phyloP scores from a whole-genome alignment of 2,888 invertebrate species.

The Oscheius sp. region DNA sequence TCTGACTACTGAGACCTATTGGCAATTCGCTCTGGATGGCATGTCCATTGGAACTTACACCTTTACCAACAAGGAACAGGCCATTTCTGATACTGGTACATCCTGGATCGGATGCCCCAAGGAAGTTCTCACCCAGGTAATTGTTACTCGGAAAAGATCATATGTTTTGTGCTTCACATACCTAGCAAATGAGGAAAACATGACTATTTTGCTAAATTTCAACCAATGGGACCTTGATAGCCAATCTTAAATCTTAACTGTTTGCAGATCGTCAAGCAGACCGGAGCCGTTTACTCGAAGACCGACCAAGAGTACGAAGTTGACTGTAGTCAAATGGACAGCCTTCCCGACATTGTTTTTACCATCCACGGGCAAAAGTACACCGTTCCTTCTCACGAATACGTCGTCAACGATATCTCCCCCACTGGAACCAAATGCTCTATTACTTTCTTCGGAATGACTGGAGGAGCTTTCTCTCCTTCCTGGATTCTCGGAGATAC shows the following conservation, averaged over 20 bases:
- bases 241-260: too few species aligned
- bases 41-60: constrained; percentile 57
- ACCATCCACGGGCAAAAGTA: constrained; percentile 61
- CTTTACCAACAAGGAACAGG: constrained; percentile 46
- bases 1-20: constrained; percentile 62
- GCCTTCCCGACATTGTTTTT: constrained; percentile 57
- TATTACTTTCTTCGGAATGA: constrained; percentile 50
- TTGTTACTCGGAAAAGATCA: neutral
- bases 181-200: neutral
- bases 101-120: constrained; percentile 61
- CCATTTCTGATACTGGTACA: constrained; percentile 68
- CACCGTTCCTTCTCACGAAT: constrained; percentile 61
- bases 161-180: neutral
- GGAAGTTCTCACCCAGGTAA: constrained; percentile 40
- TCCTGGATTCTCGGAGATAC: constrained; percentile 59
- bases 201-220: neutral
- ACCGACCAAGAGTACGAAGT: constrained; percentile 58
- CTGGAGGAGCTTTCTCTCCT: constrained; percentile 55
- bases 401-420: constrained; percentile 63
- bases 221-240: neutral
- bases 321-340: constrained; percentile 52
- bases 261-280: constrained; percentile 49
- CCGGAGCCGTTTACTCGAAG: constrained; percentile 56
- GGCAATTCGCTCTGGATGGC: constrained; percentile 65
- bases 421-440: constrained; percentile 52